A percentile compares a stretch with the other conserved stretches of the same genome.
Conservation (phyloP, 2,113 vertebrate species). For the Anarrhichthys ocellatus region DNA sequence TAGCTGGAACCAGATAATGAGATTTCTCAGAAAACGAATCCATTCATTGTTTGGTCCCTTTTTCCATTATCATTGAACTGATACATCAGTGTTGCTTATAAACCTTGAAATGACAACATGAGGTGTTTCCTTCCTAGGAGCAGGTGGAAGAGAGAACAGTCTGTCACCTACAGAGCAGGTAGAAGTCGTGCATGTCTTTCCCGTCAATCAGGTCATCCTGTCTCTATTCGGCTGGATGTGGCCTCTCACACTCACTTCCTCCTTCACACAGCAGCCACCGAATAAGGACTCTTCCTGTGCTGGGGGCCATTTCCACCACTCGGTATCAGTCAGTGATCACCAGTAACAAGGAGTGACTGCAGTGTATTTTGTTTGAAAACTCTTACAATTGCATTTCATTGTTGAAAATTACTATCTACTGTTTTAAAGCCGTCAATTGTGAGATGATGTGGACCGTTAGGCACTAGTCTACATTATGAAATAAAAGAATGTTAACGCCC, state of each 20-base stretch:
- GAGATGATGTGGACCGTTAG: too few relatives aligned
- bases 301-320: slow-evolving; percentile 31
- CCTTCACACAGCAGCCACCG: slow-evolving; percentile 30
- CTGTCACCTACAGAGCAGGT: slow-evolving; percentile 16
- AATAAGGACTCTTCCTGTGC: slow-evolving; percentile 56
- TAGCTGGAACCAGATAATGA: neutral
- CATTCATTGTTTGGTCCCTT: neutral
- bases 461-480: too few relatives aligned
- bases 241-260: slow-evolving; percentile 53
- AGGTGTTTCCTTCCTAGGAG: neutral
- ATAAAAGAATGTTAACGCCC: neutral
- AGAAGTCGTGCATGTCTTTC: slow-evolving; percentile 44
- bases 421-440: neutral
- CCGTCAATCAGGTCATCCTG: slow-evolving; percentile 61
- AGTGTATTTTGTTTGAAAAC: neutral
- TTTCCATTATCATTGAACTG: neutral
- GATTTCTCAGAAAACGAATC: neutral
- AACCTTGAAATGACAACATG: neutral
- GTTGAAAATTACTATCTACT: neutral
- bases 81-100: neutral
- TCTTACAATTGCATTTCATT: neutral
- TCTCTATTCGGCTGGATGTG: slow-evolving; percentile 30
- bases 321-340: slow-evolving; percentile 21
- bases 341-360: neutral
- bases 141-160: neutral